phyloP scores from a whole-genome alignment of 2,113 vertebrate genomes.

The Caretta caretta region DNA sequence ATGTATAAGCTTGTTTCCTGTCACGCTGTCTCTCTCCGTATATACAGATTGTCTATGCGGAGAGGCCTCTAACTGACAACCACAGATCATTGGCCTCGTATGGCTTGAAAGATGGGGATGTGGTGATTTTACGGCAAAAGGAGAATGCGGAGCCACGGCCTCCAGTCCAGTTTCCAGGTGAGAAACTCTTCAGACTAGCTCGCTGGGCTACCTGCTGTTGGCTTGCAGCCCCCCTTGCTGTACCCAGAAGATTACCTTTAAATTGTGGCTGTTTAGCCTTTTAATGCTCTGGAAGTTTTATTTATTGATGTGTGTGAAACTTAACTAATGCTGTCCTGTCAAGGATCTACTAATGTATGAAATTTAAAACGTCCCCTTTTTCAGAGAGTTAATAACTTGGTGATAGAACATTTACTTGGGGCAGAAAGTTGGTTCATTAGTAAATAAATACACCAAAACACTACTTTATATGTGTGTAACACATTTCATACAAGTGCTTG shows the following conservation, averaged over 20 bases:
- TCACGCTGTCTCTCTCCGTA: neutral
- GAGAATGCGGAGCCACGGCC: constrained; percentile 84
- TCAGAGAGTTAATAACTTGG: neutral
- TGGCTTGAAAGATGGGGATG: constrained; percentile 96
- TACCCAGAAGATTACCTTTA: neutral
- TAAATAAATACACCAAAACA: neutral
- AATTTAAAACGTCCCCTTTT: neutral
- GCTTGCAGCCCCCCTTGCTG: neutral
- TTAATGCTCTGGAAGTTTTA: neutral
- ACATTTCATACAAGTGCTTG: accelerated
- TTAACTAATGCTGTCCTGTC: neutral
- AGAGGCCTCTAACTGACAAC: constrained; percentile 92
- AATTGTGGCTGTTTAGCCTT: neutral
- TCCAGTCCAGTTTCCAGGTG: constrained; percentile 83
- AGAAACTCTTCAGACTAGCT: constrained; percentile 25
- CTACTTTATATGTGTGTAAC: neutral
- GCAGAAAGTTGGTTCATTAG: neutral
- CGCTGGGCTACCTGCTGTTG: neutral
- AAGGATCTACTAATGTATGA: neutral
- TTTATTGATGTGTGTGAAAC: neutral
- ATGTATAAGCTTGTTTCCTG: neutral
- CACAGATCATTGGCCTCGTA: constrained; percentile 93
- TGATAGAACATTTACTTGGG: neutral
- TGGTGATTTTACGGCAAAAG: constrained; percentile 93
- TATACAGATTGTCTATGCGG: constrained; percentile 89